Base-by-base conservation (phyloP, 2,888 invertebrate species). In the Acleris laterana region DNA sequence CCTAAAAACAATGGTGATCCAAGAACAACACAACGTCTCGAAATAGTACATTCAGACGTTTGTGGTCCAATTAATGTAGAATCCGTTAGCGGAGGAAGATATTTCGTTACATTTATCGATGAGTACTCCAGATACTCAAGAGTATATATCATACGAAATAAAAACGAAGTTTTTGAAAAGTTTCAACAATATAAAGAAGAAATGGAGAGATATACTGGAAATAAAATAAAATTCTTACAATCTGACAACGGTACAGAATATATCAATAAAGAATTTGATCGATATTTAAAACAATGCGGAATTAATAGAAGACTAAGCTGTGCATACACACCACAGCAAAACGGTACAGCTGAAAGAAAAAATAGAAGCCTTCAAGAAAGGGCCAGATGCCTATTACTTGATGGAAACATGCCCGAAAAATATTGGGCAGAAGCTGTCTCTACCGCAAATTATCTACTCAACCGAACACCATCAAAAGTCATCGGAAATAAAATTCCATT, bases 331-430 rank as follows among this genome's bases (percentile, higher is more conserved):
- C 53, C 53, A 32, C 53, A 53, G n/a, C 53, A 53, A 20, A 53
- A 53, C 28, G 53, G 53, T 53, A 28, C 32, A 53, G 32, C 28
- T 28, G 53, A 55, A 55, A 13, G 55, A 38, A 55, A 55, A 55
- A n/a, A n/a, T n/a, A n/a, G n/a, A n/a, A n/a, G n/a, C 6, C 55
- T 55, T 7, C 55, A 16, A 7, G 32, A 55, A 38, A 55, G 16
- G 38, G 55, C 55, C 32, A 1, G 55, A 55, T 55, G 55, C 28
- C n/a, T 55, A 38, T 19, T 55, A 13, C 5, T 55, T 16, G 55
- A 55, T 28, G 55, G 32, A 6, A 55, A 55, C 9, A 38, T 38
- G 17, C 55, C 55, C 17, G 17, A 55, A 28, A 32, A 20, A 16
- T 38, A 16, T n/a, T 55, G 55, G 55, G 55, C 55, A 32, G 38